Evolutionary conservation across 2,113 vertebrate species (phyloP).

Genomic region (Emydocephalus ijimae): DNA sequence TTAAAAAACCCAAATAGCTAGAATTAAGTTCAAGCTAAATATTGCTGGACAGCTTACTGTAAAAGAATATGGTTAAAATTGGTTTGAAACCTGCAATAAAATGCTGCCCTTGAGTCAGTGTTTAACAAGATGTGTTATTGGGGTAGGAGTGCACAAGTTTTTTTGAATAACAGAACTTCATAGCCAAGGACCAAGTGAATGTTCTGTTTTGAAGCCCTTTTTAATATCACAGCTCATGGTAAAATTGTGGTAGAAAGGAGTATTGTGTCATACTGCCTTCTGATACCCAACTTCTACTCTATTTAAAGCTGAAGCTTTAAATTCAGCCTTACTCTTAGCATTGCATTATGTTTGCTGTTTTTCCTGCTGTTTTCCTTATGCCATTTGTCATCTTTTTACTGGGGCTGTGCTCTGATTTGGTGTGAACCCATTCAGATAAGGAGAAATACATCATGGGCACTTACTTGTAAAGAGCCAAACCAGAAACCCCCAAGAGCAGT

Average conservation of each 20-base stretch:
- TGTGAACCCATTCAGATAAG: neutral
- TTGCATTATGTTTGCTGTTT: conserved; percentile 49
- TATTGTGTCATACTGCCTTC: conserved; percentile 16
- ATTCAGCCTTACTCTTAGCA: conserved; percentile 54
- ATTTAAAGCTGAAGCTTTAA: conserved; percentile 30
- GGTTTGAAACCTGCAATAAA: conserved; percentile 60
- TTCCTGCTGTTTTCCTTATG: conserved; percentile 72
- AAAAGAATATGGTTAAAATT: conserved; percentile 59
- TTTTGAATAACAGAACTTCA: conserved; percentile 47
- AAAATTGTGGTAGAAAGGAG: conserved; percentile 44
- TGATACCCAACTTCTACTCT: neutral
- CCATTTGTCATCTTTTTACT: conserved; percentile 60
- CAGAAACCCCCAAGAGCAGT: neutral
- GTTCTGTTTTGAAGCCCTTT: conserved; percentile 50
- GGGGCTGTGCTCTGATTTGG: neutral
- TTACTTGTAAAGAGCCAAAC: neutral
- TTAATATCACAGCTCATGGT: conserved; percentile 46
- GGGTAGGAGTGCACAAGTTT: conserved; percentile 33
- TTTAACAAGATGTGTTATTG: conserved; percentile 54
- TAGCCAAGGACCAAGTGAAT: conserved; percentile 52
- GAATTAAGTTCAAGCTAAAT: conserved; percentile 62
- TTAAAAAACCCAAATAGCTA: conserved; percentile 60
- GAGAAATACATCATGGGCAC: neutral
- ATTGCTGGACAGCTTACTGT: conserved; percentile 56
- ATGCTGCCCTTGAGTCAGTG: conserved; percentile 48